A percentile compares a stretch with the other conserved stretches of the same genome.
Evolutionary conservation across 2,113 vertebrate species (phyloP).

Genomic region (Chiloscyllium plagiosum): DNA sequence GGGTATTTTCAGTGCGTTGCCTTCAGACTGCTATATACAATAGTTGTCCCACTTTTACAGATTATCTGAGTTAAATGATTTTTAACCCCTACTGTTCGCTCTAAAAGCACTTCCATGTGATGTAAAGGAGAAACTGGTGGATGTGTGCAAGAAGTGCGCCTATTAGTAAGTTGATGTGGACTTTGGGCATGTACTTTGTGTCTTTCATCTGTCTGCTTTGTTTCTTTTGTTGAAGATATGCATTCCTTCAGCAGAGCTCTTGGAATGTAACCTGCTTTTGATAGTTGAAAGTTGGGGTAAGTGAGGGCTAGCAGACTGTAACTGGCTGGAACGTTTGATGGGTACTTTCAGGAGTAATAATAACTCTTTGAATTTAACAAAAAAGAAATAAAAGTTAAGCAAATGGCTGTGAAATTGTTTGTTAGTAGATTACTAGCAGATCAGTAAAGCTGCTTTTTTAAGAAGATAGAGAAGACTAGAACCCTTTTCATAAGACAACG

Average conservation of each 20-base stretch:
- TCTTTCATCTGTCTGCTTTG: slow-evolving; percentile 21
- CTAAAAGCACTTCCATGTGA: background rate
- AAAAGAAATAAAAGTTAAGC: background rate
- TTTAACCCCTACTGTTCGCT: background rate
- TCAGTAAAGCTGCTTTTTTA: too few species aligned
- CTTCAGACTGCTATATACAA: background rate
- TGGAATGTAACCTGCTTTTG: slow-evolving; percentile 37
- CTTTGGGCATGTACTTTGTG: background rate
- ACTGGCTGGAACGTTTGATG: background rate
- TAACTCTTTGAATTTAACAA: background rate
- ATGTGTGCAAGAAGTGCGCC: background rate
- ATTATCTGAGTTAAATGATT: background rate
- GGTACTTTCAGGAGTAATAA: background rate
- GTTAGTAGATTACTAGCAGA: background rate
- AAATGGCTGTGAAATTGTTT: background rate
- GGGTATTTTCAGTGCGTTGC: too few species aligned
- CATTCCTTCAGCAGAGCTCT: slow-evolving; percentile 12
- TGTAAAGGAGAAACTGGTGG: background rate
- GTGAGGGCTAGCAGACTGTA: background rate
- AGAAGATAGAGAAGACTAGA: background rate
- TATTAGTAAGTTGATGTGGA: background rate
- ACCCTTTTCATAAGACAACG: background rate
- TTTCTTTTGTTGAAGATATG: slow-evolving; percentile 13
- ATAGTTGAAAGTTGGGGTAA: slow-evolving; percentile 1
- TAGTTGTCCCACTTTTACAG: background rate